Evolutionary conservation across 1,140 invertebrate genomes (phyloP), one percentile per base, ranked within the genome.

Genomic region (Globodera rostochiensis): DNA sequence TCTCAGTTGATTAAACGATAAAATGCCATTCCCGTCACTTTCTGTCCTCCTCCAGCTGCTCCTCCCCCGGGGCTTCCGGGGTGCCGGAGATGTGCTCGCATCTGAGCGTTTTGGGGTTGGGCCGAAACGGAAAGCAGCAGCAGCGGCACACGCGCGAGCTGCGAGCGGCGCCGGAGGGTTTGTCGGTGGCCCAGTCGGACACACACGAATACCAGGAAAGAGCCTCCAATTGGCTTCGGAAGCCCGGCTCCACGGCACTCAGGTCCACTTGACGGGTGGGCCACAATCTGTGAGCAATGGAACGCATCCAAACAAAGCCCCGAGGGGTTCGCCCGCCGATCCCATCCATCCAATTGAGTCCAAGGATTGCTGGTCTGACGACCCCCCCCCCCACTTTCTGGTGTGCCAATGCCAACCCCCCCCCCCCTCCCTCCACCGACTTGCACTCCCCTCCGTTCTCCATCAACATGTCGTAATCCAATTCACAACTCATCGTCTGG

Each of bases 51-150:
- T 70, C 49, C 79, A 25, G 70, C 25, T 47, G 74, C 25, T 90
- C 85, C 82, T 84, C 80, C 73, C 88, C 88, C n/a, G 86, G 88
- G 21, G 88, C 88, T 45, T 60, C 11, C 3, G 88, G 87, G 13
- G 76, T 57, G 3, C 85, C 85, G 47, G 79, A 73, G 53, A 83
- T 67, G 77, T 89, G 82, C 77, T 89, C 88, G 77, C 88, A 89
- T 71, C 86, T 82, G 73, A 86, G 88, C 8, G 86, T 90, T 45
- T 82, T 80, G 9, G 84, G 81, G 21, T 84, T 83, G 69, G 83
- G 83, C 5, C 75, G 81, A 85, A 90, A 89, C 71, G 88, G 87
- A 76, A 86, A 89, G 74, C 88, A 90, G 79, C 88, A 89, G 75
- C 88, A 89, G 19, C 88, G 79, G 79, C 88, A 90, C n/a, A 81